A percentile compares a stretch with the other conserved stretches of the same genome.
Evolutionary conservation across 2,888 invertebrate genomes (phyloP).

Genomic region (Nomada ruficornis): DNA sequence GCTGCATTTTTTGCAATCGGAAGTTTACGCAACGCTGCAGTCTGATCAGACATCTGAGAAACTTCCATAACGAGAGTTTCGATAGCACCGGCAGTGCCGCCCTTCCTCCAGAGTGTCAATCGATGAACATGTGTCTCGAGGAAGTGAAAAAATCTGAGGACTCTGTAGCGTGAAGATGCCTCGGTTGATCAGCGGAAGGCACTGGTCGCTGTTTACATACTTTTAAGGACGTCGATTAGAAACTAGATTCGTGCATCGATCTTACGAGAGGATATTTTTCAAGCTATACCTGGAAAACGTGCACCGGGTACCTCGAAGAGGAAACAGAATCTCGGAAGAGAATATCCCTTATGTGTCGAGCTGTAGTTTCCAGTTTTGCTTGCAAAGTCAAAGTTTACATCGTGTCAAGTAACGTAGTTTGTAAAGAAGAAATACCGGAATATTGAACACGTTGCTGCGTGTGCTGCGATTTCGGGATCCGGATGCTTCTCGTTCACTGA

Average conservation of each 20-base stretch:
- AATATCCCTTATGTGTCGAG: not conserved
- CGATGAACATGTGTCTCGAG: conserved; percentile 10
- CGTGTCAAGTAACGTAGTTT: not conserved
- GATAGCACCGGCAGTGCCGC: not conserved
- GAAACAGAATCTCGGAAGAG: not conserved
- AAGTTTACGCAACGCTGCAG: conserved; percentile 76
- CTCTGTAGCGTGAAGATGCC: conserved; percentile 4
- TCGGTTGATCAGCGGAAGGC: not conserved
- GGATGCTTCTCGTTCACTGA: not conserved
- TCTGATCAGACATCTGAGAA: conserved; percentile 74
- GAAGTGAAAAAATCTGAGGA: conserved; percentile 24
- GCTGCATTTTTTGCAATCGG: conserved; percentile 75
- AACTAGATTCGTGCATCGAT: too few species aligned
- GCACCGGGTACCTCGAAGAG: too few species aligned
- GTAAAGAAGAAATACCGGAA: not conserved
- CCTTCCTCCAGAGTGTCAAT: conserved; percentile 5
- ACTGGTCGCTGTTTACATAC: not conserved
- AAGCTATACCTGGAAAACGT: not conserved
- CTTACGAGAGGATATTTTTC: too few species aligned
- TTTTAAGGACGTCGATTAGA: not conserved
- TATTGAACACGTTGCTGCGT: not conserved
- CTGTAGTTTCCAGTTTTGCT: not conserved
- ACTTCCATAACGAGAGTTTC: conserved; percentile 70
- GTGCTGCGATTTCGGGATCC: not conserved
- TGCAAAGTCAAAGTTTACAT: not conserved